phyloP scores from a whole-genome alignment of 1,140 invertebrate species.

The Drosophila subobscura region DNA sequence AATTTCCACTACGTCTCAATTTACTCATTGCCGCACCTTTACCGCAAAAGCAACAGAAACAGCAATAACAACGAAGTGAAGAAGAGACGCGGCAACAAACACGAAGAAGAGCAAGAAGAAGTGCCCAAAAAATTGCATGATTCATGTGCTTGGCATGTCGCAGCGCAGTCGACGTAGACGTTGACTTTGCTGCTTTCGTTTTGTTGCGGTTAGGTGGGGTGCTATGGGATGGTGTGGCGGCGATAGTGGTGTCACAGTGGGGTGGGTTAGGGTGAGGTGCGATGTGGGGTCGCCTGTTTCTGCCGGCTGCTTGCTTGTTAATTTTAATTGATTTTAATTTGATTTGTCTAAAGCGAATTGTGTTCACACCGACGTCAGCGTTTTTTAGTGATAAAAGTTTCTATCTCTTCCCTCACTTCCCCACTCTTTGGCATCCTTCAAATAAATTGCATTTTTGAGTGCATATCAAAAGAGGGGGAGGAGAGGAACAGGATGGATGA shows the following conservation, averaged over 20 bases:
- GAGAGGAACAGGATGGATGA: slow-evolving; percentile 21
- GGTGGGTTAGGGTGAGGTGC: slow-evolving; percentile 28
- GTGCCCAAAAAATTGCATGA: slow-evolving; percentile 53
- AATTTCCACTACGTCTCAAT: slow-evolving; percentile 49
- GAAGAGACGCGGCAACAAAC: slow-evolving; percentile 33
- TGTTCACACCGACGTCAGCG: slow-evolving; percentile 39
- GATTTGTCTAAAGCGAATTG: slow-evolving; percentile 67
- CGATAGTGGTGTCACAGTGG: slow-evolving; percentile 1
- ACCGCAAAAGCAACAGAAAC: slow-evolving; percentile 7
- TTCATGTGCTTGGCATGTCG: slow-evolving; percentile 68
- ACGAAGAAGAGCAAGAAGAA: too few species aligned
- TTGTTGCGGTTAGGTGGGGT: slow-evolving; percentile 6
- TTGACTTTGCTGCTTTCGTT: slow-evolving; percentile 21
- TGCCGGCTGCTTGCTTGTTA: slow-evolving; percentile 65
- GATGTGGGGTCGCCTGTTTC: slow-evolving; percentile 16
- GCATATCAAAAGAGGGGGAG: neutral
- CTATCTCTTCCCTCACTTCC: neutral
- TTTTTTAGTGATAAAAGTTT: slow-evolving; percentile 13
- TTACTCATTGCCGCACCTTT: slow-evolving; percentile 63
- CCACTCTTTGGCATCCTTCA: neutral
- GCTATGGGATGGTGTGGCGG: slow-evolving; percentile 4
- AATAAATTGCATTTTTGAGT: slow-evolving; percentile 42
- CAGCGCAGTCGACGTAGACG: slow-evolving; percentile 16
- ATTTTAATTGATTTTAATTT: slow-evolving; percentile 80
- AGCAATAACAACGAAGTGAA: slow-evolving; percentile 21